Evolutionary conservation across 2,888 invertebrate species (phyloP).

Genomic region (Phlogophora meticulosa): DNA sequence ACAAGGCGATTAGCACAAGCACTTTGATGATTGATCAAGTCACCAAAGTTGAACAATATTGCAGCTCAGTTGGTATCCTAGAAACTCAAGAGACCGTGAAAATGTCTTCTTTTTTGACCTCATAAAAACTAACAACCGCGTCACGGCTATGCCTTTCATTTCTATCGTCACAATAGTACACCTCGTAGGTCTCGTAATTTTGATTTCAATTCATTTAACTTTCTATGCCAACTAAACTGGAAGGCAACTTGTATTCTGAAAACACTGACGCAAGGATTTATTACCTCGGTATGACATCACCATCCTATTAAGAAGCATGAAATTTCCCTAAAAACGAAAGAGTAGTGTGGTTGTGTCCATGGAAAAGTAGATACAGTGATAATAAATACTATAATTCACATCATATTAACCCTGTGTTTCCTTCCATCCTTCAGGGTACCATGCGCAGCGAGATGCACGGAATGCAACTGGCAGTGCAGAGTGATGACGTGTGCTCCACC

Average conservation of each 20-base stretch:
- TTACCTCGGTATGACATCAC: neutral
- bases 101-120: constrained; percentile 19
- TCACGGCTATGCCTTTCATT: constrained; percentile 30
- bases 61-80: constrained; percentile 8
- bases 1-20: neutral
- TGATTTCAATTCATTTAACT: neutral
- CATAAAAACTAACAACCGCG: neutral
- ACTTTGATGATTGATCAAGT: constrained; percentile 1
- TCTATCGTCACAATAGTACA: neutral
- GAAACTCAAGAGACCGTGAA: constrained; percentile 37
- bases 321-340: too few relatives aligned
- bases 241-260: neutral
- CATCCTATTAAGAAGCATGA: too few relatives aligned
- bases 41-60: constrained; percentile 19
- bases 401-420: neutral
- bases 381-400: neutral
- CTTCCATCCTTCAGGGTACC: constrained; percentile 73
- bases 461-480: constrained; percentile 79
- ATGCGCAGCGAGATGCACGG: constrained; percentile 87
- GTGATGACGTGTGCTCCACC: constrained; percentile 73
- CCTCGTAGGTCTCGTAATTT: neutral
- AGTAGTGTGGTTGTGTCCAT: too few relatives aligned
- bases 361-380: neutral
- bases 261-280: neutral
- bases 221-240: neutral